Evolutionary conservation across 2,113 vertebrate species (phyloP), one percentile per base, ranked within the genome.

Genomic region (Pluvialis apricaria): DNA sequence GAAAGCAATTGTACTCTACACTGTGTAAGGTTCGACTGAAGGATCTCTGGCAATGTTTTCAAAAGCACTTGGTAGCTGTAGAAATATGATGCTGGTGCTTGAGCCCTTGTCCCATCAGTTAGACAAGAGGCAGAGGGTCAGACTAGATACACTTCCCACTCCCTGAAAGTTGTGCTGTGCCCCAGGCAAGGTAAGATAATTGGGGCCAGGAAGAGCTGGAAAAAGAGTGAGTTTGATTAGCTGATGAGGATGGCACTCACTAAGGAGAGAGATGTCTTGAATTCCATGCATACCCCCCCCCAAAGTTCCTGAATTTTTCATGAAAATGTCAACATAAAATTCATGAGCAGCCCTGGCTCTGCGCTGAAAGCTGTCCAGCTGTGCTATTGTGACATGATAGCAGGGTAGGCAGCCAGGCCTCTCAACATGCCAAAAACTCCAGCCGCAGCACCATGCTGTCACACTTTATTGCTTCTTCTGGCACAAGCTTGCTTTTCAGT

Each of bases 261-360:
- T 49, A 36, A 93, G 13, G 40, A 76, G 52, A 82, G 44, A 82
- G 16, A 36, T 40, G 28, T 57, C 61, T 88, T 57, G 75, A 62
- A 80, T 93, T 85, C 92, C 19, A 61, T 54, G 52, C 75, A 22
- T 89, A 26, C 84, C 0, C 9, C 32, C 32, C 31, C 4, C 10
- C 9, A 49, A 87, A 71, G 40, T 79, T 92, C 58, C 71, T 96
- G 92, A 94, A 90, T 90, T 96, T 97, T 96, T 96, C 58, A 94
- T 82, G 66, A 92, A 66, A 60, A 54, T 77, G 66, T 93, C 84
- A 92, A 62, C 87, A 77, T 57, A 73, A 77, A 80, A 94, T 88
- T 85, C 52, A 45, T 31, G 26, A 82, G 58, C 54, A 58, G 10
- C 55, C 58, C 28, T 54, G 58, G 21, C 58, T 94, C 78, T 70